Base-by-base conservation (phyloP, 2,888 invertebrate species). In the Yponomeuta malinellus region DNA sequence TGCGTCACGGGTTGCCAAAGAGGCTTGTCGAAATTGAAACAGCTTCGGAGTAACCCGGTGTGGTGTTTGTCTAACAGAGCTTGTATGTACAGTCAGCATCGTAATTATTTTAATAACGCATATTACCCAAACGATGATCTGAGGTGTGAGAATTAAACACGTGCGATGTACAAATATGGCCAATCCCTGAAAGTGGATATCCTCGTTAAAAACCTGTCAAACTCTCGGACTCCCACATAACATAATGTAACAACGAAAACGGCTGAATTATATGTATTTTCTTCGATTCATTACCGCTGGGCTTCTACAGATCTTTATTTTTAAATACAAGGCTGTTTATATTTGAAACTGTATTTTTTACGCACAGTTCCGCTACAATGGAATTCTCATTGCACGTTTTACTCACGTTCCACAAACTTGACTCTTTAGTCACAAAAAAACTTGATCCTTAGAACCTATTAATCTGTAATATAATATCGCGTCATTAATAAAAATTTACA, bases 251-350 rank as follows among this genome's bases (percentile, higher is more conserved):
- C 10, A 2, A 10, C 10, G 52, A 52, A 12, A 52, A 12, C 52
- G 12, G 12, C 10, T 52, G 52, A 52, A 5, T 52, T 52, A 12
- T 52, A 10, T 52, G 10, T 10, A 12, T n/a, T 78, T 76, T 75
- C 73, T 73, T 76, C 75, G 70, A 72, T 77, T 73, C 78, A 77
- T 78, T 78, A 78, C 78, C 76, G 76, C 78, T 74, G 77, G 76
- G 76, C 74, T 77, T 74, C 75, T 76, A 74, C 74, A 70, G 23
- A 69, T 69, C 74, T 76, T 79, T 82, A 82, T 82, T 82, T 83
- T 82, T 81, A 78, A 76, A 77, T 75, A 75, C 83, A 81, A 82
- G 83, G 81, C 79, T 81, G 76, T 74, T 74, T 74, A 72, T 70
- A 71, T 72, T 72, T 71, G 69, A 71, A 71, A 68, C 48, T 15